Evolutionary conservation across 2,113 vertebrate genomes (phyloP).

Genomic region (Ctenodactylus gundi): DNA sequence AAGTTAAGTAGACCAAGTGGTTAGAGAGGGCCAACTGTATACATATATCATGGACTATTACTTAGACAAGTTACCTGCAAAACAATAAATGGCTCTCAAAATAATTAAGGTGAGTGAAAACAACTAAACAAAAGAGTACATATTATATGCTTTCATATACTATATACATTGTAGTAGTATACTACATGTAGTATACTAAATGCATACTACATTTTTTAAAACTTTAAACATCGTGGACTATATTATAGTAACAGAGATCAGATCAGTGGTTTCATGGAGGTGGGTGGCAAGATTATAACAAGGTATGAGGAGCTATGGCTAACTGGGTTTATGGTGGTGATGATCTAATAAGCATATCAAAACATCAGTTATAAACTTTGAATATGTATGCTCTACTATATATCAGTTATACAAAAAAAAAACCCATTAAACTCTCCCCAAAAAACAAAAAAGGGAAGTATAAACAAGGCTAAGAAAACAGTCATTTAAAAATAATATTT

Average conservation of each 20-base stretch:
- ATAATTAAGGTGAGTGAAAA: constrained; percentile 18
- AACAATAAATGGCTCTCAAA: background rate
- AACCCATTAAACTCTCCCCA: background rate
- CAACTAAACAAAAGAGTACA: background rate
- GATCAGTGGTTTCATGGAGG: background rate
- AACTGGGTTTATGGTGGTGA: background rate
- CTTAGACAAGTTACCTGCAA: background rate
- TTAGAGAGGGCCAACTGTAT: background rate
- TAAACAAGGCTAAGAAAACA: background rate
- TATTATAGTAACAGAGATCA: background rate
- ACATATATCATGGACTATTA: background rate
- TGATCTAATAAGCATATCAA: background rate
- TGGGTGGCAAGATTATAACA: background rate
- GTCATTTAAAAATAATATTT: background rate
- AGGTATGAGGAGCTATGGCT: background rate
- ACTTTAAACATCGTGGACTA: background rate
- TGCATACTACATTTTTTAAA: background rate
- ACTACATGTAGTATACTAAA: no score
- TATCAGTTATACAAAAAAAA: background rate
- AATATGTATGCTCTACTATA: background rate
- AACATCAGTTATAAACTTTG: background rate
- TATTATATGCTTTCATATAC: background rate
- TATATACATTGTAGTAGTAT: no score
- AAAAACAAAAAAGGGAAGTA: background rate
- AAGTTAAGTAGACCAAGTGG: background rate